phyloP scores from a whole-genome alignment of 2,797 vertebrate genomes.

The Pterois miles region DNA sequence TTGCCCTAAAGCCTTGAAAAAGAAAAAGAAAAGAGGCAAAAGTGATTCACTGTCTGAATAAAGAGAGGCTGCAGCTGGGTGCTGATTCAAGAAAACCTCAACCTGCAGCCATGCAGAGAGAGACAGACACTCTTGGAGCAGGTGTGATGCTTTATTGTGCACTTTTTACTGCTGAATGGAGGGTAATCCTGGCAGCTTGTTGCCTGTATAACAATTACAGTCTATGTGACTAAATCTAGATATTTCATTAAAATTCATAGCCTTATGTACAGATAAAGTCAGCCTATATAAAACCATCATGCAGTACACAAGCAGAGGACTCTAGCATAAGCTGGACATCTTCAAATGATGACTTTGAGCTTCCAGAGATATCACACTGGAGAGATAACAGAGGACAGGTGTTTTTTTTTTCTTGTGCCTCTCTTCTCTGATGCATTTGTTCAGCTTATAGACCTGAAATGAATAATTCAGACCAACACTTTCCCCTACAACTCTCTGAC shows the following conservation, averaged over 20 bases:
- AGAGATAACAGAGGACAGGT: slow-evolving; percentile 59
- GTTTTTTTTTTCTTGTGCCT: slow-evolving; percentile 17
- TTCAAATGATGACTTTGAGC: slow-evolving; percentile 57
- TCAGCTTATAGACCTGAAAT: slow-evolving; percentile 39
- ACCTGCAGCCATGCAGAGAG: slow-evolving; percentile 14
- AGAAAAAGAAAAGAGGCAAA: slow-evolving; percentile 15
- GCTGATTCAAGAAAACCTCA: slow-evolving; percentile 27
- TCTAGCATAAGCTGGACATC: background rate
- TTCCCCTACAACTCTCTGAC: slow-evolving; percentile 26
- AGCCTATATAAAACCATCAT: background rate
- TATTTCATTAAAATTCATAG: slow-evolving; percentile 41
- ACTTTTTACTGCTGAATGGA: background rate
- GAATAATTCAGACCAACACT: slow-evolving; percentile 67
- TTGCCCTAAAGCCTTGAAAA: background rate
- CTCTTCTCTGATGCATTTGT: slow-evolving; percentile 23
- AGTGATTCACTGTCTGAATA: slow-evolving; percentile 13
- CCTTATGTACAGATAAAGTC: slow-evolving; percentile 12
- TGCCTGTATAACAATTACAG: background rate
- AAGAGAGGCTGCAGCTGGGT: slow-evolving; percentile 1
- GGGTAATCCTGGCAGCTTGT: background rate
- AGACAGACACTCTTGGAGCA: background rate
- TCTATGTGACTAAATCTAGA: background rate
- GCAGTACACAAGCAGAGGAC: slow-evolving; percentile 16
- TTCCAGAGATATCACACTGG: slow-evolving; percentile 43
- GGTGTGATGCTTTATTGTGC: background rate